Percentiles rank a stretch among this genome's conserved stretches.
phyloP scores from a whole-genome alignment of 2,797 vertebrate genomes.

The Chanos chanos region DNA sequence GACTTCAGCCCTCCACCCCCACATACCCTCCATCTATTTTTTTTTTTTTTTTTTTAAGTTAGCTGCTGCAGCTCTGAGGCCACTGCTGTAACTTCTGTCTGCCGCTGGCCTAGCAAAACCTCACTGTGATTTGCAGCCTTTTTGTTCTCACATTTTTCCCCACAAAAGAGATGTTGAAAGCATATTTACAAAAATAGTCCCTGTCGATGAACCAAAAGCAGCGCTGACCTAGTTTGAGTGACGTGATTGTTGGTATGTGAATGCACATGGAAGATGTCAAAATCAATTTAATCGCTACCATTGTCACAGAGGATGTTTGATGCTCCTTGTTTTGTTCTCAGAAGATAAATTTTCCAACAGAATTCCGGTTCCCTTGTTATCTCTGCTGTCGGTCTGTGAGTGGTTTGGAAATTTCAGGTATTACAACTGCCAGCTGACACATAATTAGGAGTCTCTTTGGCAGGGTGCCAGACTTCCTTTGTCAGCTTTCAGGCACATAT shows the following conservation, averaged over 20 bases:
- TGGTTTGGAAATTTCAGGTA: constrained; percentile 48
- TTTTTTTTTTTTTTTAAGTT: no score
- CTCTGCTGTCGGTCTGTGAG: constrained; percentile 44
- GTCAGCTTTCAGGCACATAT: constrained; percentile 24
- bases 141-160: constrained; percentile 31
- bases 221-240: constrained; percentile 42
- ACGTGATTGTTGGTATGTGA: constrained; percentile 38
- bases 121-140: constrained; percentile 20
- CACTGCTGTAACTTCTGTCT: constrained; percentile 37
- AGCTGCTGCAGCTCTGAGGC: no score
- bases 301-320: constrained; percentile 48
- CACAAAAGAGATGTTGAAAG: constrained; percentile 19
- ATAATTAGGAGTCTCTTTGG: constrained; percentile 39
- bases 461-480: constrained; percentile 20
- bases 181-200: constrained; percentile 40
- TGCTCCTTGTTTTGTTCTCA: constrained; percentile 47
- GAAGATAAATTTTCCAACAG: constrained; percentile 46
- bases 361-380: constrained; percentile 55
- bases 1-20: constrained; percentile 34
- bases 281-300: constrained; percentile 55
- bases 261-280: constrained; percentile 49
- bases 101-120: not conserved
- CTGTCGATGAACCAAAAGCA: constrained; percentile 20
- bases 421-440: constrained; percentile 21
- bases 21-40: constrained; percentile 49